These are phyloP conservation scores for Plagodis dolabraria DNA, from an alignment of 2,888 invertebrate genomes.

Conservation along the genomic window DNA sequence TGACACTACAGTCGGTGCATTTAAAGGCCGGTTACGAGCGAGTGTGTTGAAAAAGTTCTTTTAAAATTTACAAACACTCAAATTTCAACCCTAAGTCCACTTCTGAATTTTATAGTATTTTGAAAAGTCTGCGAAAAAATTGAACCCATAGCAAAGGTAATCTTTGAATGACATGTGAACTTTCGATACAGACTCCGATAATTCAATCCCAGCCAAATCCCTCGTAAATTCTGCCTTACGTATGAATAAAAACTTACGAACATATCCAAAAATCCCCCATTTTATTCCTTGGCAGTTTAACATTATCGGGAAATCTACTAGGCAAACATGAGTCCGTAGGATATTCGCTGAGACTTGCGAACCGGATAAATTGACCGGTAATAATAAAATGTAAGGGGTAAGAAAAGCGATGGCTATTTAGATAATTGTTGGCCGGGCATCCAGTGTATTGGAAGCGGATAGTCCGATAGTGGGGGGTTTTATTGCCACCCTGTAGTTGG, in stretches of 20 bases:
- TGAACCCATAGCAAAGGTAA: not conserved
- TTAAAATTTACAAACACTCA: no score
- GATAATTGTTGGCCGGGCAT: constrained; percentile 80
- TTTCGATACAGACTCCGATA: constrained; percentile 8
- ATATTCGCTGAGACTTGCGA: constrained; percentile 76
- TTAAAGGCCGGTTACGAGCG: no score
- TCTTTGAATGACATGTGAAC: not conserved
- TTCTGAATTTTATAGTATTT: no score
- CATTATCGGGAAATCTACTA: constrained; percentile 76
- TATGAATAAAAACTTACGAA: constrained; percentile 33
- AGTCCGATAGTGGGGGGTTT: constrained; percentile 68
- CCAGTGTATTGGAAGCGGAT: constrained; percentile 79
- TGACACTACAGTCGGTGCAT: no score
- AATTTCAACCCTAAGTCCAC: no score
- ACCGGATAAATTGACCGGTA: constrained; percentile 84
- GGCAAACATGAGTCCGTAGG: constrained; percentile 69
- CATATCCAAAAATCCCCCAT: constrained; percentile 58
- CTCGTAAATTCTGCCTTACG: constrained; percentile 27
- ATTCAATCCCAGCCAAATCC: constrained; percentile 21
- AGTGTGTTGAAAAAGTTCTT: no score
- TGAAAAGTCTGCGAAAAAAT: no score
- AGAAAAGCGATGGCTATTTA: constrained; percentile 86
- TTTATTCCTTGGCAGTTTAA: constrained; percentile 67
- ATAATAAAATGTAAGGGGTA: constrained; percentile 85
- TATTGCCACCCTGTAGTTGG: constrained; percentile 62